A percentile compares a stretch with the other conserved stretches of the same genome.
These are phyloP conservation scores for Climacteris rufus DNA, from an alignment of 2,113 vertebrate genomes.

Conservation along the genomic window DNA sequence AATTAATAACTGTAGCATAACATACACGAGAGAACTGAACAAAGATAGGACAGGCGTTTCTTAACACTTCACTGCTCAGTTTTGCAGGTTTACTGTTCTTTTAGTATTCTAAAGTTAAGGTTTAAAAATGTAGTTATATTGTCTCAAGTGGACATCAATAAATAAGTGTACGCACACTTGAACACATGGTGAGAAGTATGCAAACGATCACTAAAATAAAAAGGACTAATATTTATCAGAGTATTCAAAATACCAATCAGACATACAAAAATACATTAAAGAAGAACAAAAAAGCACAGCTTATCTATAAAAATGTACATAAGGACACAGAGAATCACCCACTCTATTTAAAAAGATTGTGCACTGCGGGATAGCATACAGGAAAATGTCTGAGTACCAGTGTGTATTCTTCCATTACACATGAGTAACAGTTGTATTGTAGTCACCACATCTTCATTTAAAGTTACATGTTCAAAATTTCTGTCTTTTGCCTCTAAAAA, in stretches of 20 bases:
- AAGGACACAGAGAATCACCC: neutral
- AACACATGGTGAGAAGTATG: neutral
- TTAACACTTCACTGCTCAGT: neutral
- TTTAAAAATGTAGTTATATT: neutral
- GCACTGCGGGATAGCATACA: neutral
- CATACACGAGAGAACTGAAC: neutral
- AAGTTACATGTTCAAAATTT: conserved; percentile 14
- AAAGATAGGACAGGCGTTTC: neutral
- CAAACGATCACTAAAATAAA: neutral
- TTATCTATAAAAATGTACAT: neutral
- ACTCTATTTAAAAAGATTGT: neutral
- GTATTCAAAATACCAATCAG: neutral
- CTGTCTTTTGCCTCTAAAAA: neutral
- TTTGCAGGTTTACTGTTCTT: neutral
- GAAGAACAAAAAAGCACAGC: neutral
- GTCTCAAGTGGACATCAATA: neutral
- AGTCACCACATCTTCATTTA: conserved; percentile 20
- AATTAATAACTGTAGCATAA: conserved; percentile 21
- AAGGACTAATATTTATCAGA: neutral
- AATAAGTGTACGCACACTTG: neutral
- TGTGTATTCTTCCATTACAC: neutral
- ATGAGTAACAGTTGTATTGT: neutral
- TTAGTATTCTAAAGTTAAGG: neutral
- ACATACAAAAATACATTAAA: neutral
- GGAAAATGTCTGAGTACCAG: neutral